Conservation (phyloP, 2,888 invertebrate species). For the Ariolimax columbianus region DNA sequence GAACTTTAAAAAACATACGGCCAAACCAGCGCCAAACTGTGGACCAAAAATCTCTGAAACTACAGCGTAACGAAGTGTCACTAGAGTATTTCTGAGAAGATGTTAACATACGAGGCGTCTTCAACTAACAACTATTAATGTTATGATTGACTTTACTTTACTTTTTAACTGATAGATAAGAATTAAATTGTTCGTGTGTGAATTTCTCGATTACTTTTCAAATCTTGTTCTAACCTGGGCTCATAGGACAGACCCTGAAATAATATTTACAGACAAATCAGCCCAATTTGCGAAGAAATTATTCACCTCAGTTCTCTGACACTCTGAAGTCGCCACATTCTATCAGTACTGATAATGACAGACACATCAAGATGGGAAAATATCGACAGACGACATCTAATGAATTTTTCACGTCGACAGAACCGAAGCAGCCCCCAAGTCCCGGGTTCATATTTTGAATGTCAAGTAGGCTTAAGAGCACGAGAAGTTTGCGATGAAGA, state of each 20-base stretch:
- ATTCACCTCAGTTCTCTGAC: not conserved
- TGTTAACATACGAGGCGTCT: too few species aligned
- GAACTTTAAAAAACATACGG: too few species aligned
- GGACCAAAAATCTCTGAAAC: too few species aligned
- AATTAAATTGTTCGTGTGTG: too few species aligned
- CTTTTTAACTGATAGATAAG: too few species aligned
- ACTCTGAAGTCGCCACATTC: slow-evolving; percentile 8
- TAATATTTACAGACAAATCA: not conserved
- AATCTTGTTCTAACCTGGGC: too few species aligned
- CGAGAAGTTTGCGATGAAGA: slow-evolving; percentile 47
- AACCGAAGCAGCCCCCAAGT: slow-evolving; percentile 4
- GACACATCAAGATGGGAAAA: slow-evolving; percentile 5
- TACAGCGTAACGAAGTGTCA: too few species aligned
- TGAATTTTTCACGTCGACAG: slow-evolving; percentile 30
- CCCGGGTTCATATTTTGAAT: slow-evolving; percentile 48
- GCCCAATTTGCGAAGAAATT: not conserved
- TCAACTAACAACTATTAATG: too few species aligned
- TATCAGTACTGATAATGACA: slow-evolving; percentile 17
- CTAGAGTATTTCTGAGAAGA: too few species aligned
- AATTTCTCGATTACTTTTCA: too few species aligned
- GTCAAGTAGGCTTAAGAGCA: slow-evolving; percentile 37
- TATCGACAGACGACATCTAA: slow-evolving; percentile 29
- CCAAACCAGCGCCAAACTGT: too few species aligned
- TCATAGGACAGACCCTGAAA: not conserved
- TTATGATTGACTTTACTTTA: too few species aligned